Percentiles rank a stretch among this genome's conserved stretches.
These are phyloP conservation scores for Alsophila aescularia DNA, from an alignment of 2,888 invertebrate species.

Conservation along the genomic window DNA sequence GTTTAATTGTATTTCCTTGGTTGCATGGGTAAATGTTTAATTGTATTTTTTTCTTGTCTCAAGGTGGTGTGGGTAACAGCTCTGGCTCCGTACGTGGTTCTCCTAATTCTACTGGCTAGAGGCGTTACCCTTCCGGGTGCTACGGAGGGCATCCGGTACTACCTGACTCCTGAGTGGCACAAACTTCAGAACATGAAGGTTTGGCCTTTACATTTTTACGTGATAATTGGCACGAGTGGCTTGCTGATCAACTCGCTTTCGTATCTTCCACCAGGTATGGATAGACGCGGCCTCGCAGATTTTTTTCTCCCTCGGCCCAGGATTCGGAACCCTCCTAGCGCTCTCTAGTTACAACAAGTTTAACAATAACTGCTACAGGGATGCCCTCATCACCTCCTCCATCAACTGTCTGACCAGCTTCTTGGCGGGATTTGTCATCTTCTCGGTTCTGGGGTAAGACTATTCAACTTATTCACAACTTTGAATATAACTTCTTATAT, in stretches of 20 bases:
- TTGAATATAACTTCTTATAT: too few relatives aligned
- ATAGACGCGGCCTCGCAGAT: slow-evolving; percentile 97
- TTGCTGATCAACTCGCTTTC: background rate
- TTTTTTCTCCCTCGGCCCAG: slow-evolving; percentile 96
- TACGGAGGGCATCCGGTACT: slow-evolving; percentile 93
- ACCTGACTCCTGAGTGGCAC: slow-evolving; percentile 95
- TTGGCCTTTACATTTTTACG: slow-evolving; percentile 5
- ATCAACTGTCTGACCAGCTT: slow-evolving; percentile 97
- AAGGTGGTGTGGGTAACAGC: slow-evolving; percentile 98
- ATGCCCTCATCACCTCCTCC: slow-evolving; percentile 94
- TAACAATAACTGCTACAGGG: slow-evolving; percentile 95
- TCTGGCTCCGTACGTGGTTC: slow-evolving; percentile 94
- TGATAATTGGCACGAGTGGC: background rate
- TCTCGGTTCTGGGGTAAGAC: slow-evolving; percentile 92
- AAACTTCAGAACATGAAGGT: slow-evolving; percentile 91
- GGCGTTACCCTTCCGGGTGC: slow-evolving; percentile 95
- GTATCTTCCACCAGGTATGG: slow-evolving; percentile 88
- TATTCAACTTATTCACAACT: slow-evolving; percentile 27
- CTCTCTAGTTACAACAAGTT: slow-evolving; percentile 97
- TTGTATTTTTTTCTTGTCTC: slow-evolving; percentile 17
- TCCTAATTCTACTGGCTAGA: slow-evolving; percentile 92
- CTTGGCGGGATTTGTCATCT: slow-evolving; percentile 96
- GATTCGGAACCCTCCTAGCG: slow-evolving; percentile 95
- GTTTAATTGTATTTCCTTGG: too few relatives aligned
- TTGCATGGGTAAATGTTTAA: too few relatives aligned